Base-by-base conservation (phyloP, 1,140 invertebrate species). In the Ceratina calcarata region DNA sequence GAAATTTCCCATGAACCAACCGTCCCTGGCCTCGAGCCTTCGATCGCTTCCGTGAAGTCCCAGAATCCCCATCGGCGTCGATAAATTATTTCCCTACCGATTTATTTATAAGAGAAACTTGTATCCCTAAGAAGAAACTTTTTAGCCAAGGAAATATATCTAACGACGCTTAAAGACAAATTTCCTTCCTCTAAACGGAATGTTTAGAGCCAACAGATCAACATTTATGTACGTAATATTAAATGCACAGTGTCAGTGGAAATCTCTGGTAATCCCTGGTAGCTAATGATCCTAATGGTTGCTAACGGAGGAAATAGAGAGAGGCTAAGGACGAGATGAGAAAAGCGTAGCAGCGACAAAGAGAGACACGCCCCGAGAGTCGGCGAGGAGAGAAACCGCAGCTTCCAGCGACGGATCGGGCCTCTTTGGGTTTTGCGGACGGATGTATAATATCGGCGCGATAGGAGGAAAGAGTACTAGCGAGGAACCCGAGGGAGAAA, bases 371-470 rank as follows among this genome's bases (percentile, higher is more conserved):
- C 86, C 85, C 86, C 84, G 67, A 76, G 72, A 80, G 77, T 37
- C 73, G 77, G 80, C 78, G 83, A 82, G 73, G 80, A 85, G 83
- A 88, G 86, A 86, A 90, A 88, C 86, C 88, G 86, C 89, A 85
- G 77, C 60, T 71, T 74, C 70, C 58, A 67, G 24, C 13, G 49
- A 8, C 60, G 75, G 66, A 70, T 74, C 61, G 49, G 73, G 78
- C 80, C 74, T 89, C 87, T 84, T 75, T 73, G 60, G 77, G 80
- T 86, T 87, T 85, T 64, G 84, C 83, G 80, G 84, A 87, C 83
- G 69, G 75, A 82, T 84, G 86, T 89, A 89, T 89, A 90, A 90
- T 90, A 85, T 85, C 80, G 78, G 80, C 78, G 71, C 81, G 81
- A 32, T 32, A 70, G 74, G 86, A 82, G 83, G 82, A 86, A 87